Evolutionary conservation across 1,140 invertebrate genomes (phyloP), one percentile per base, ranked within the genome.

Genomic region (Spodoptera litura): DNA sequence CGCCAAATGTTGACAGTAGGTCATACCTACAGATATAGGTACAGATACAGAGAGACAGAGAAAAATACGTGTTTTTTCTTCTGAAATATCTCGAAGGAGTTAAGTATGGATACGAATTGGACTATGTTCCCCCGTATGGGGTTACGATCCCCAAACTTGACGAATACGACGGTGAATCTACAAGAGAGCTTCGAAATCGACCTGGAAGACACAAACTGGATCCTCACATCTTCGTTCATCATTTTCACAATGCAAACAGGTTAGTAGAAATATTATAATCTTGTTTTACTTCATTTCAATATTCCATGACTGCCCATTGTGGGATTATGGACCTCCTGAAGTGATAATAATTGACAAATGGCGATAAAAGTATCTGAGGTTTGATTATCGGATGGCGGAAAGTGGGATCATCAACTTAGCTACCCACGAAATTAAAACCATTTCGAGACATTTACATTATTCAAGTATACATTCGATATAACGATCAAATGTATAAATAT

Each of bases 241-340:
- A 99, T 99, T 77, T 99, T 99, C 89, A 99, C 98, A 0, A 99
- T 99, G 98, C 98, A 99, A 95, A 98, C 98, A 82, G 98, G 98
- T 98, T 88, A 91, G 87, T 88, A 44, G 8, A 44, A 44, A 44
- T 20, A 20, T 31, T 31, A 31, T 5, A 31, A 4, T 31, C 20
- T 20, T 20, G 20, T 31, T 5, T 31, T 31, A 31, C 31, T 31
- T 31, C 31, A 44, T 44, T 8, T 44, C 38, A 44, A 44, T 31
- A 31, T 31, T 5, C 31, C 31, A 31, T 5, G 4, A 31, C 4
- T 4, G 31, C 4, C 4, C 31, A 31, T 2, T 31, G 31, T 31
- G 2, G 31, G 3, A 31, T 5, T 31, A 31, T 31, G 31, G 31
- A 31, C 31, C 20, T 20, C 20, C 20, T 20, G 0, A 20, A 20